A percentile compares a stretch with the other conserved stretches of the same genome.
Evolutionary conservation across 1,140 invertebrate genomes (phyloP).

Genomic region (Penaeus indicus): DNA sequence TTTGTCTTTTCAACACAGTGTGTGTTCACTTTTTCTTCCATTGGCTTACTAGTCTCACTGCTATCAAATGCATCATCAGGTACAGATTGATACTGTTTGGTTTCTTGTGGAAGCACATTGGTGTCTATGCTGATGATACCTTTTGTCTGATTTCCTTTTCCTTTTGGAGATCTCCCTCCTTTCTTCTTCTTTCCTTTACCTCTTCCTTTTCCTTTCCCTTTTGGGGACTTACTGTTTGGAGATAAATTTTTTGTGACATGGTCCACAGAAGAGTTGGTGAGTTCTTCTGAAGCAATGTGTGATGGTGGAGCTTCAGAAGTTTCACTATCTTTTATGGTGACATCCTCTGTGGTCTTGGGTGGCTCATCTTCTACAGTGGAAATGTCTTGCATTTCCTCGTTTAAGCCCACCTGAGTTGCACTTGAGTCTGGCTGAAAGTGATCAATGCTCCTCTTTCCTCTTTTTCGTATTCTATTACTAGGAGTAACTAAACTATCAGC

Average conservation of each 20-base stretch:
- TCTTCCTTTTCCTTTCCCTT: conserved; percentile 35
- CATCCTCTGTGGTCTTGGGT: background rate
- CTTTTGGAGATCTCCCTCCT: background rate
- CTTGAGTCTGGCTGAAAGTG: background rate
- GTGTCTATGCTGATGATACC: background rate
- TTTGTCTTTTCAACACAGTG: background rate
- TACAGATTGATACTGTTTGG: conserved; percentile 52
- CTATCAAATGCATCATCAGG: conserved; percentile 40
- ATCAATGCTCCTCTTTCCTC: conserved; percentile 2
- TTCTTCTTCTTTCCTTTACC: conserved; percentile 3
- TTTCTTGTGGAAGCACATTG: conserved; percentile 48
- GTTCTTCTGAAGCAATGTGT: no score
- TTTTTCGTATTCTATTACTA: conserved; percentile 29
- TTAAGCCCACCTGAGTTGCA: background rate
- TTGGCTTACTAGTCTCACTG: background rate
- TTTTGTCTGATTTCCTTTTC: conserved; percentile 17
- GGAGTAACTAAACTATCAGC: conserved; percentile 25
- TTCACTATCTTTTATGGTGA: background rate
- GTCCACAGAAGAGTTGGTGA: no score
- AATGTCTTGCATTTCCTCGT: background rate
- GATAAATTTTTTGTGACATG: background rate
- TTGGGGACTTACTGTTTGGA: background rate
- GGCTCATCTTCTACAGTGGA: conserved; percentile 5
- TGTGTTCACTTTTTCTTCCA: background rate
- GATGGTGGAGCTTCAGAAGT: no score